phyloP scores from a whole-genome alignment of 2,113 vertebrate genomes.

The Lutjanus erythropterus region DNA sequence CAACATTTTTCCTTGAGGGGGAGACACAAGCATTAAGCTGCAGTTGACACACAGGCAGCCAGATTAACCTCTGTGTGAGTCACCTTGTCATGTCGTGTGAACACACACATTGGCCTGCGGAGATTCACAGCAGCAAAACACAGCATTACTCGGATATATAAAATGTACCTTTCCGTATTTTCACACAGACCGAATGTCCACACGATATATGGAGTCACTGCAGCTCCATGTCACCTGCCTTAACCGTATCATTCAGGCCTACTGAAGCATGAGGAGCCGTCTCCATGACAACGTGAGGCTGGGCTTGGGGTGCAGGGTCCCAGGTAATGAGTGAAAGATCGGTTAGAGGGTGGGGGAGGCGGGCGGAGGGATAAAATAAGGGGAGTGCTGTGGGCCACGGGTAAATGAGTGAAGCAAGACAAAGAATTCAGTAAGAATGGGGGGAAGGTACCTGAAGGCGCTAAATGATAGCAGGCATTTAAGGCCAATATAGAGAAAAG shows the following conservation, averaged over 20 bases:
- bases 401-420: constrained; percentile 29
- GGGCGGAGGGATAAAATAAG: constrained; percentile 36
- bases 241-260: constrained; percentile 50
- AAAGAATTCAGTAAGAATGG: constrained; percentile 13
- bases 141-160: not conserved
- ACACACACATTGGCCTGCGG: not conserved
- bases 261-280: constrained; percentile 60
- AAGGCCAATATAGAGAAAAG: constrained; percentile 14
- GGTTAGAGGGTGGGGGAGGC: constrained; percentile 29
- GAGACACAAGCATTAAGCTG: constrained; percentile 21
- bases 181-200: not conserved
- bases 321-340: constrained; percentile 76
- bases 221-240: constrained; percentile 51
- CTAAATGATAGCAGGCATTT: constrained; percentile 9
- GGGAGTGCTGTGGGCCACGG: not conserved
- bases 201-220: constrained; percentile 32
- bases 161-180: not conserved
- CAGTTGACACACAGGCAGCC: constrained; percentile 33
- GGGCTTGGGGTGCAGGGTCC: constrained; percentile 66
- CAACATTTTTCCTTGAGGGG: constrained; percentile 16
- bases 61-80: constrained; percentile 55
- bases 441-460: not conserved
- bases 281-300: constrained; percentile 71
- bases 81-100: constrained; percentile 43
- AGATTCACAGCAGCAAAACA: not conserved